These are phyloP conservation scores for Cettia cetti DNA, from an alignment of 2,113 vertebrate species.

Conservation along the genomic window DNA sequence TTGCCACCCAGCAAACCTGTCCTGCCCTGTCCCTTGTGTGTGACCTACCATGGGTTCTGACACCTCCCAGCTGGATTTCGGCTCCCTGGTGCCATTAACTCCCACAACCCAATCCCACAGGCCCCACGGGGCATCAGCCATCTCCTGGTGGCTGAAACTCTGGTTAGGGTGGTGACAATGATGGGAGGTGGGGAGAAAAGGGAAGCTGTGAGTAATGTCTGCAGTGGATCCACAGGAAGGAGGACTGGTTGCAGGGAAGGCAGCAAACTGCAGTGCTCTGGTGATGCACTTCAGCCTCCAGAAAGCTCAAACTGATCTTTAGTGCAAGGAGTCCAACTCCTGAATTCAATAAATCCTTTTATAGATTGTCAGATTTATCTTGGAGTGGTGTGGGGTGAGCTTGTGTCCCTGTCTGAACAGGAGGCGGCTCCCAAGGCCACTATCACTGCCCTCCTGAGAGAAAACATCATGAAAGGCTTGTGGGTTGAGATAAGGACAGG, in stretches of 20 bases:
- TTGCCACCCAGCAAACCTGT: neutral
- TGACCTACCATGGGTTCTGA: neutral
- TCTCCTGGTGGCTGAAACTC: constrained; percentile 10
- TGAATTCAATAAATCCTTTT: neutral
- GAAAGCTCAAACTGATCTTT: neutral
- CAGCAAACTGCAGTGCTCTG: neutral
- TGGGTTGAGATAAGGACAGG: neutral
- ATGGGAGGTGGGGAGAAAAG: neutral
- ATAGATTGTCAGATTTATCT: neutral
- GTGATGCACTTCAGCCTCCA: neutral
- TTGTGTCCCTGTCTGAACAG: neutral
- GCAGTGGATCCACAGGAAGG: neutral
- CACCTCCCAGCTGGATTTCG: neutral
- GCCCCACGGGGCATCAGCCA: fast-evolving
- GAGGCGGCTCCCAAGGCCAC: neutral
- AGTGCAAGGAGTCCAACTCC: neutral
- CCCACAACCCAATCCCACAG: neutral
- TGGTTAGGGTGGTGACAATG: neutral
- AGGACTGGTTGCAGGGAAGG: neutral
- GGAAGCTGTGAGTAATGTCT: neutral
- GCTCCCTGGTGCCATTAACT: neutral
- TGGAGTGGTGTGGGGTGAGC: neutral
- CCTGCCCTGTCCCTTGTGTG: neutral
- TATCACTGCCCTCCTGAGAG: neutral
- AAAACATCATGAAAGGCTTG: neutral